Evolutionary conservation across 2,888 invertebrate genomes (phyloP), one percentile per base, ranked within the genome.

Genomic region (Melieria picta): DNA sequence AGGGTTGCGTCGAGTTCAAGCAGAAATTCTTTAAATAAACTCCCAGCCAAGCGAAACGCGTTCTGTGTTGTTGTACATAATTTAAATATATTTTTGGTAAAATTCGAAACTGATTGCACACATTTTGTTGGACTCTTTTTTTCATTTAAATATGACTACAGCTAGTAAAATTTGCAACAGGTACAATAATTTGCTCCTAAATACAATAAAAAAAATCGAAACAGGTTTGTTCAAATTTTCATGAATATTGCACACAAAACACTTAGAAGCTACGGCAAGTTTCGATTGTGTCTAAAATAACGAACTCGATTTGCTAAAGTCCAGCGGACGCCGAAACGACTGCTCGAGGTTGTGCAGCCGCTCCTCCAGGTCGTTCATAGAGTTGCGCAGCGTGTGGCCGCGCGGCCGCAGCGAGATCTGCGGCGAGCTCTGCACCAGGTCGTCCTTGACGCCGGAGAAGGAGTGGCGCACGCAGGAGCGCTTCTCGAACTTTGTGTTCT

Each of bases 1-100:
- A 88, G 68, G 90, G 90, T 3, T 82, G 89, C 69, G 87, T 88
- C 58, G 89, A 89, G 30, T 90, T 90, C 87, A 90, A 89, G 80
- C 90, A 89, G 81, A 82, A 83, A 74, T 83, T 42, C 75, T 83
- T 85, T 56, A 74, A 77, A 2, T 80, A 78, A 80, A 67, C 66
- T 16, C 47, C 6, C 16, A 13, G n/a, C 4, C 10, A 16, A 66
- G 62, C 5, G 7, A 62, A 46, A 13, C 43, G 50, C 52, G 16
- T 60, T 60, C 55, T 65, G 13, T 45, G 58, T 52, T 11, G 13
- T 43, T 65, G 55, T 65, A 47, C 30, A 30, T 30, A 30, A 30
- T 30, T 48, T 42, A 5, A 65, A 46, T 65, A 10, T 52, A 52
- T 66, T 60, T 67, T 2, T 52, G 52, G 58, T 58, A 42, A 52